Evolutionary conservation across 2,888 invertebrate genomes (phyloP).

Genomic region (Lamproptera curius): DNA sequence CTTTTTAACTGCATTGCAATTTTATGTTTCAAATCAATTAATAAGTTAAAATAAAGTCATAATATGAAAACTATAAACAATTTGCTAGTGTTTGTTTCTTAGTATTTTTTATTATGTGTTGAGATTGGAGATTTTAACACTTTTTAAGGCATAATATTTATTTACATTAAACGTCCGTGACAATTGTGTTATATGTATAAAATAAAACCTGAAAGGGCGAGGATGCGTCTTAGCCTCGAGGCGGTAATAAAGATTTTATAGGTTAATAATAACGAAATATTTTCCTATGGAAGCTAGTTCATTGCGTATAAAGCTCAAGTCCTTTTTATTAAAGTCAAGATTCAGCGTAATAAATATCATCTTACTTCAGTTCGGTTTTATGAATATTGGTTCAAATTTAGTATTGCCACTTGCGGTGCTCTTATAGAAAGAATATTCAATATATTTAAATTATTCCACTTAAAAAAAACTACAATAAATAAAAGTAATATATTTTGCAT

Average conservation of each 20-base stretch:
- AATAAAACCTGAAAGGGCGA: conserved; percentile 16
- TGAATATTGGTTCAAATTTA: neutral
- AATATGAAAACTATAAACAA: too few relatives aligned
- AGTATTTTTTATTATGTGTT: too few relatives aligned
- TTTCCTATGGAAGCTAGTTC: conserved; percentile 23
- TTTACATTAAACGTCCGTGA: too few relatives aligned
- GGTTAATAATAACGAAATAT: conserved; percentile 30
- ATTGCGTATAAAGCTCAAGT: conserved; percentile 21
- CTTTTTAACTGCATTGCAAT: too few relatives aligned
- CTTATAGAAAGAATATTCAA: neutral
- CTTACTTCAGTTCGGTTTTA: neutral
- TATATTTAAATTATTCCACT: neutral
- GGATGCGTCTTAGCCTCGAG: conserved; percentile 17
- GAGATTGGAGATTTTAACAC: too few relatives aligned
- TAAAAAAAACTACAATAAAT: neutral
- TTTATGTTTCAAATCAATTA: too few relatives aligned
- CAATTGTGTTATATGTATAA: conserved; percentile 9
- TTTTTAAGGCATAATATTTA: too few relatives aligned
- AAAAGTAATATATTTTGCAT: too few relatives aligned
- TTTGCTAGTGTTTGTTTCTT: too few relatives aligned
- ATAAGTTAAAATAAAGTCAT: too few relatives aligned
- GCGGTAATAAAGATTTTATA: conserved; percentile 29
- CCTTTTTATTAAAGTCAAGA: conserved; percentile 12
- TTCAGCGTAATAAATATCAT: conserved; percentile 3
- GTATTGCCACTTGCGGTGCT: neutral